Conservation (phyloP, 2,797 vertebrate species). For the Pristis pectinata region DNA sequence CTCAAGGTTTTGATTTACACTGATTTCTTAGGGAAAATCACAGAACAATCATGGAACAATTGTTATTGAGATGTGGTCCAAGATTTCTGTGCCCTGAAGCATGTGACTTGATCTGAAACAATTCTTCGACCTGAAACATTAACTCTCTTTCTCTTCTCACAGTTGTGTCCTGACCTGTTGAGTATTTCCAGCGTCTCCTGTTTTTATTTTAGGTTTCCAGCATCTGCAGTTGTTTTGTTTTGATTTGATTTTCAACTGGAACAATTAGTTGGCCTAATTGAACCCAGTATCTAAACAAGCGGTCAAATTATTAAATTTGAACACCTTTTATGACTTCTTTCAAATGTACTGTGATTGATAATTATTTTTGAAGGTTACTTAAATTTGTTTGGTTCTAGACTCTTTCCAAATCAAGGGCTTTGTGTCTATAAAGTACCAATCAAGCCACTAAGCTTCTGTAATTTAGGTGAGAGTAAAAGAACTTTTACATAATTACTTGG, state of each 20-base stretch:
- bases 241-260: background rate
- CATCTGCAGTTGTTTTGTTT: no score
- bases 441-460: background rate
- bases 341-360: background rate
- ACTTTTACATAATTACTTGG: background rate
- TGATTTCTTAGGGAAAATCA: background rate
- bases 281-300: background rate
- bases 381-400: background rate
- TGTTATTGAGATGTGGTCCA: no score
- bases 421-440: background rate
- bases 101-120: no score
- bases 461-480: background rate
- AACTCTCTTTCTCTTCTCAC: no score
- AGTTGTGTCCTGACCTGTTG: no score
- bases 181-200: no score
- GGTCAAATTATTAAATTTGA: background rate
- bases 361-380: no score
- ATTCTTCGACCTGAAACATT: no score
- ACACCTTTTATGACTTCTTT: background rate
- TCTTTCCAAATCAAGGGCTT: background rate
- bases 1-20: background rate
- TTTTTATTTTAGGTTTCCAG: no score
- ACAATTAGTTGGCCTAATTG: background rate
- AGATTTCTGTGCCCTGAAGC: no score
- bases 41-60: no score